These are phyloP conservation scores for Geotria australis DNA, from an alignment of 2,797 vertebrate genomes.

Conservation along the genomic window DNA sequence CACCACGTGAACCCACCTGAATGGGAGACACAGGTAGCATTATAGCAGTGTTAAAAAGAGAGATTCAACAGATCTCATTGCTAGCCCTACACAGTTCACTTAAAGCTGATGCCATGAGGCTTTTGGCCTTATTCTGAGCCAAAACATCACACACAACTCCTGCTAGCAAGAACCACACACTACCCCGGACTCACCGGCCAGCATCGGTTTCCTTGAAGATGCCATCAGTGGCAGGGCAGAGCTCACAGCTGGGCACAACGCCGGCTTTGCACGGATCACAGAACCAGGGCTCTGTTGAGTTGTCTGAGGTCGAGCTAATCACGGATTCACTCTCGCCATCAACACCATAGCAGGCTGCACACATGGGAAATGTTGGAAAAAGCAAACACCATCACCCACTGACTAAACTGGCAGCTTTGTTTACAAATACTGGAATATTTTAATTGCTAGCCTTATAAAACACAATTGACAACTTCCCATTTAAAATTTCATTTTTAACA, in stretches of 20 bases:
- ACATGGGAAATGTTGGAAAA: conserved; percentile 1
- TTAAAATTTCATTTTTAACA: conserved; percentile 7
- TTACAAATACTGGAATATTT: too few species aligned
- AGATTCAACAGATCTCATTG: conserved; percentile 4
- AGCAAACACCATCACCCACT: conserved; percentile 2
- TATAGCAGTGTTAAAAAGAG: neutral
- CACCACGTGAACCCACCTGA: conserved; percentile 92
- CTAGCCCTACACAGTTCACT: conserved; percentile 3
- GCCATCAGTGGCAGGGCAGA: conserved; percentile 92
- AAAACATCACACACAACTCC: neutral
- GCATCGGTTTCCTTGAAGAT: conserved; percentile 99
- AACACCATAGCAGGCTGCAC: conserved; percentile 71
- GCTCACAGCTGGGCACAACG: conserved; percentile 67
- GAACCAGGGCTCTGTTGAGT: conserved; percentile 96
- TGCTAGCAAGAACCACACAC: too few species aligned
- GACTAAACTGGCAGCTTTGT: too few species aligned
- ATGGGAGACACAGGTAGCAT: neutral
- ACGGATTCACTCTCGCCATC: conserved; percentile 95
- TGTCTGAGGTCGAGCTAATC: conserved; percentile 96
- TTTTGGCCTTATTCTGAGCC: rapidly evolving
- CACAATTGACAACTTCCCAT: conserved; percentile 3
- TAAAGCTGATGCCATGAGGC: neutral
- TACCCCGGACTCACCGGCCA: conserved; percentile 30
- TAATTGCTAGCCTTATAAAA: too few species aligned
- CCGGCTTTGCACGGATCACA: conserved; percentile 96